phyloP scores from a whole-genome alignment of 1,140 invertebrate species.

The Marisa cornuarietis region DNA sequence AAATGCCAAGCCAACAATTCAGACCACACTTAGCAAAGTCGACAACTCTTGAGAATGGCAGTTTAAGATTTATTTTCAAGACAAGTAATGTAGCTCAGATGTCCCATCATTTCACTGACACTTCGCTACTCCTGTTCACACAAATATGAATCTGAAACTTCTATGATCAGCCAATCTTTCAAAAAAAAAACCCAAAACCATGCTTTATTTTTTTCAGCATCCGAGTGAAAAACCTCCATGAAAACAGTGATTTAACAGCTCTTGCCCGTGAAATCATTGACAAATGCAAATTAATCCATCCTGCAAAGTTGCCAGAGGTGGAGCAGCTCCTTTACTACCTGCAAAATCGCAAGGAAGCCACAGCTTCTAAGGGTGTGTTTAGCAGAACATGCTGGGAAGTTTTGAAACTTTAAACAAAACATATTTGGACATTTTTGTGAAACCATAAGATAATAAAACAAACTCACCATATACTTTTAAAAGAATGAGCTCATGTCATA shows the following conservation, averaged over 20 bases:
- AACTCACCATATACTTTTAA: background rate
- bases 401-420: background rate
- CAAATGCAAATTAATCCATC: constrained; percentile 89
- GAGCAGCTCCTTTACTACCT: constrained; percentile 93
- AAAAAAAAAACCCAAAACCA: background rate
- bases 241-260: constrained; percentile 80
- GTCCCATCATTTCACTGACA: background rate
- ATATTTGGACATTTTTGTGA: background rate
- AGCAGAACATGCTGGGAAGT: background rate
- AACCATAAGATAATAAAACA: too few relatives aligned
- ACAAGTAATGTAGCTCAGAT: background rate
- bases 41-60: background rate
- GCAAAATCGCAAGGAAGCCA: constrained; percentile 78
- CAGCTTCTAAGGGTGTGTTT: constrained; percentile 50
- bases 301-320: constrained; percentile 83
- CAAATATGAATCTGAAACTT: background rate
- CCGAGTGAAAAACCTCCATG: constrained; percentile 83
- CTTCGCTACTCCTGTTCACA: background rate
- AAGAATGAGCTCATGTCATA: background rate
- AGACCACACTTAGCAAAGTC: background rate
- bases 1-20: too few relatives aligned
- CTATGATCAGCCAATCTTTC: background rate
- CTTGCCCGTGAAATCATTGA: constrained; percentile 88
- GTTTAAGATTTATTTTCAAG: background rate
- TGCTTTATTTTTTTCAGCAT: constrained; percentile 70